These are phyloP conservation scores for Bombus huntii DNA, from an alignment of 1,140 invertebrate genomes.

Conservation along the genomic window DNA sequence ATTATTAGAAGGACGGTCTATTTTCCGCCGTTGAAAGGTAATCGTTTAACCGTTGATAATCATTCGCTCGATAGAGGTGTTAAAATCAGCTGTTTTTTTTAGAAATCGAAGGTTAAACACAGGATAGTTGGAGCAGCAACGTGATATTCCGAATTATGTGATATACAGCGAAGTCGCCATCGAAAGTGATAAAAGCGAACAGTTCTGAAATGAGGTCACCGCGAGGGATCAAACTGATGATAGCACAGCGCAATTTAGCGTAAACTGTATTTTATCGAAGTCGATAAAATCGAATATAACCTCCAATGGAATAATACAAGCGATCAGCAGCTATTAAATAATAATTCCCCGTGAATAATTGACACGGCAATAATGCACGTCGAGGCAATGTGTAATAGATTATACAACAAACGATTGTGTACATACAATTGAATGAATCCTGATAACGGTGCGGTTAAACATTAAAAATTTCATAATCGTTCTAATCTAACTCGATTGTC, in stretches of 20 bases:
- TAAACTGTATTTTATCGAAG: conserved; percentile 45
- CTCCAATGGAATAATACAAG: background rate
- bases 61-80: background rate
- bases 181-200: conserved; percentile 28
- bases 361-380: background rate
- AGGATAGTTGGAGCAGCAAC: background rate
- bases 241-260: conserved; percentile 30
- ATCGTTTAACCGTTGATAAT: background rate
- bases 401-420: background rate
- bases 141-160: background rate
- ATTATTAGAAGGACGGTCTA: background rate
- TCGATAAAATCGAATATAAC: conserved; percentile 31
- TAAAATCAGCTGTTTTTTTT: too few species aligned
- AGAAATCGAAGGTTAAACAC: background rate
- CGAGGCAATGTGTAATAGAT: conserved; percentile 8
- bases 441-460: background rate
- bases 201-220: conserved; percentile 32
- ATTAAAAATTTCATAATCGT: background rate
- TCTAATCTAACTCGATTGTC: background rate
- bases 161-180: background rate
- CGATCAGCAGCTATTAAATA: conserved; percentile 43
- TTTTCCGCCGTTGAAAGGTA: background rate
- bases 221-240: conserved; percentile 32
- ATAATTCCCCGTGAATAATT: conserved; percentile 34
- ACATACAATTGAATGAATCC: background rate